These are phyloP conservation scores for Lasioglossum calceatum DNA, from an alignment of 2,888 invertebrate genomes.

Conservation along the genomic window DNA sequence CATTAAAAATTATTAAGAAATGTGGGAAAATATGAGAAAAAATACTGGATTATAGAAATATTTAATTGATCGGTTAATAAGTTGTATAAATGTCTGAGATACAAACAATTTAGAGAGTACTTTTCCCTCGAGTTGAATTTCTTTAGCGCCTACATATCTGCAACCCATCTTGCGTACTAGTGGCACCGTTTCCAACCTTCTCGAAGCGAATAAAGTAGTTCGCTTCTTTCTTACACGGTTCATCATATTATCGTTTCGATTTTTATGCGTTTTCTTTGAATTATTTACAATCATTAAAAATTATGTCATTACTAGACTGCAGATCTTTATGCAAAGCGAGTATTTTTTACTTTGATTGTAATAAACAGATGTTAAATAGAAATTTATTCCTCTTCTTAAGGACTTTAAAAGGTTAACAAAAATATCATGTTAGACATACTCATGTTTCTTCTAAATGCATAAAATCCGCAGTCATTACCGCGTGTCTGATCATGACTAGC, in stretches of 20 bases:
- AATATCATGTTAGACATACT: not conserved
- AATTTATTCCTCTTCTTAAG: not conserved
- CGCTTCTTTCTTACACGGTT: not conserved
- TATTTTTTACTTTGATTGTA: not conserved
- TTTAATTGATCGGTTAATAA: not conserved
- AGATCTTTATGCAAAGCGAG: not conserved
- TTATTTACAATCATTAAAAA: not conserved
- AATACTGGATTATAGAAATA: not conserved
- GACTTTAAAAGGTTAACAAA: not conserved
- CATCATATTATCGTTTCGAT: not conserved
- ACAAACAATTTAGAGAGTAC: not conserved
- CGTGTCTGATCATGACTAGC: not conserved
- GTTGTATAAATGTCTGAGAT: not conserved
- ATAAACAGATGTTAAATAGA: not conserved
- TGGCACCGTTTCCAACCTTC: conserved; percentile 16
- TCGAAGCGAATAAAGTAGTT: not conserved
- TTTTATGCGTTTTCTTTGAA: not conserved
- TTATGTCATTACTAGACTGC: not conserved
- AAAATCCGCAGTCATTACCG: not conserved
- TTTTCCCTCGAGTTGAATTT: not conserved
- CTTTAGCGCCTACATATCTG: conserved; percentile 65
- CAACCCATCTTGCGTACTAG: conserved; percentile 67
- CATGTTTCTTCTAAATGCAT: too few species aligned
- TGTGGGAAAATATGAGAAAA: not conserved
- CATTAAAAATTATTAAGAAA: not conserved